Percentiles rank a stretch among this genome's conserved stretches.
Conservation (phyloP, 2,888 invertebrate species). For the Monoplex corrugatus region DNA sequence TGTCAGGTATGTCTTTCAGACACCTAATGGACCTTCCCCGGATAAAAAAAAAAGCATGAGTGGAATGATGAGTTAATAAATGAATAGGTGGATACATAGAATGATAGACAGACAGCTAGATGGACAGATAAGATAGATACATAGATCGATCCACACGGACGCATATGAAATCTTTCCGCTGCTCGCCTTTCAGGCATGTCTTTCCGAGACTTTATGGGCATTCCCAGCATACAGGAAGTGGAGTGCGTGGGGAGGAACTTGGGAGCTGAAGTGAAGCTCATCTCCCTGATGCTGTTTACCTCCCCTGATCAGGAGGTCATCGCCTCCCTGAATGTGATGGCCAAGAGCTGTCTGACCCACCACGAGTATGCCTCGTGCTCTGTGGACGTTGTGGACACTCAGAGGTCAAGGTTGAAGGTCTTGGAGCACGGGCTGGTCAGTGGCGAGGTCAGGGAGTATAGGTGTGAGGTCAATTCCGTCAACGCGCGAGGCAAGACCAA, state of each 20-base stretch:
- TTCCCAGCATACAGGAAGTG: conserved; percentile 35
- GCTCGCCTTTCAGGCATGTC: conserved; percentile 19
- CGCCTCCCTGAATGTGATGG: neutral
- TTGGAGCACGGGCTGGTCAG: neutral
- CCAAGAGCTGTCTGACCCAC: conserved; percentile 21
- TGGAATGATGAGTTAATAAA: too few relatives aligned
- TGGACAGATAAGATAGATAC: too few relatives aligned
- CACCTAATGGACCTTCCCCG: too few relatives aligned
- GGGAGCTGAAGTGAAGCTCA: neutral
- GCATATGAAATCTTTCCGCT: too few relatives aligned
- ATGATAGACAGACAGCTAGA: too few relatives aligned
- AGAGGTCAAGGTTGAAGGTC: neutral
- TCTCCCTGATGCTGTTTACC: neutral
- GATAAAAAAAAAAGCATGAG: too few relatives aligned
- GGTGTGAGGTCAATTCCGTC: neutral
- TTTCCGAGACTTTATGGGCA: conserved; percentile 3
- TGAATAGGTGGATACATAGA: too few relatives aligned
- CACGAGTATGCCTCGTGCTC: conserved; percentile 6
- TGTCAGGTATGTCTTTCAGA: too few relatives aligned
- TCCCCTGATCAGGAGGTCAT: neutral
- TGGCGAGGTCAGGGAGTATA: neutral
- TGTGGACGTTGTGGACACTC: neutral
- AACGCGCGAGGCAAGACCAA: neutral
- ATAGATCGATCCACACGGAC: too few relatives aligned
- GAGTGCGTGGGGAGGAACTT: neutral